These are phyloP conservation scores for Tenebrio molitor DNA, from an alignment of 1,140 invertebrate genomes.

Conservation along the genomic window DNA sequence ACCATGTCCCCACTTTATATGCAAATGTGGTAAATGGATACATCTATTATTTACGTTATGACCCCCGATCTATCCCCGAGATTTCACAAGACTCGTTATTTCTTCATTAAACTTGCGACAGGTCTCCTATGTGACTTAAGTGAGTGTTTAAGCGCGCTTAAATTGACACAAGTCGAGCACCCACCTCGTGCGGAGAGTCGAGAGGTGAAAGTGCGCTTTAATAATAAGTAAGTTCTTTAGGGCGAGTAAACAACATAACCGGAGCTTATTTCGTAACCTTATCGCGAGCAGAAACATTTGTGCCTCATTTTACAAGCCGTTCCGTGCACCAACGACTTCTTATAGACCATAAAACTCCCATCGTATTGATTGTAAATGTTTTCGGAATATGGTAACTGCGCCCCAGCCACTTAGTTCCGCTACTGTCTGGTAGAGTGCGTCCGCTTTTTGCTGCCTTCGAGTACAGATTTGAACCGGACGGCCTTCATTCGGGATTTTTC, in stretches of 20 bases:
- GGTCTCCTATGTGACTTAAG: too few relatives aligned
- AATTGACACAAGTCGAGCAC: too few relatives aligned
- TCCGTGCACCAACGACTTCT: constrained; percentile 63
- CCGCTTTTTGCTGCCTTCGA: constrained; percentile 11
- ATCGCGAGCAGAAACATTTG: constrained; percentile 63
- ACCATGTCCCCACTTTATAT: constrained; percentile 3
- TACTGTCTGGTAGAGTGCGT: constrained; percentile 58
- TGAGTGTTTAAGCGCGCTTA: too few relatives aligned
- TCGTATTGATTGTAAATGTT: constrained; percentile 67
- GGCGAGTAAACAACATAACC: constrained; percentile 61
- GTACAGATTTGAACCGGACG: constrained; percentile 30
- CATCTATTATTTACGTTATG: not conserved
- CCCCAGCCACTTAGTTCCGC: constrained; percentile 47
- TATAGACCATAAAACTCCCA: constrained; percentile 67
- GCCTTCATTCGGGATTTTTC: constrained; percentile 35
- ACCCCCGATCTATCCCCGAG: not conserved
- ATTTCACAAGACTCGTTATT: not conserved
- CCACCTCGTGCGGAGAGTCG: not conserved
- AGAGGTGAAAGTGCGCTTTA: constrained; percentile 34
- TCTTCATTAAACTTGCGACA: too few relatives aligned
- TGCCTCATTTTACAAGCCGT: constrained; percentile 65
- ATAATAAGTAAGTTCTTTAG: constrained; percentile 47
- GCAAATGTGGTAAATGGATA: constrained; percentile 11
- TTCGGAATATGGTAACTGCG: constrained; percentile 57
- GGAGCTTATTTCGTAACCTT: constrained; percentile 62